Percentiles rank a stretch among this genome's conserved stretches.
phyloP scores from a whole-genome alignment of 1,140 invertebrate species.

The Argopecten irradians region DNA sequence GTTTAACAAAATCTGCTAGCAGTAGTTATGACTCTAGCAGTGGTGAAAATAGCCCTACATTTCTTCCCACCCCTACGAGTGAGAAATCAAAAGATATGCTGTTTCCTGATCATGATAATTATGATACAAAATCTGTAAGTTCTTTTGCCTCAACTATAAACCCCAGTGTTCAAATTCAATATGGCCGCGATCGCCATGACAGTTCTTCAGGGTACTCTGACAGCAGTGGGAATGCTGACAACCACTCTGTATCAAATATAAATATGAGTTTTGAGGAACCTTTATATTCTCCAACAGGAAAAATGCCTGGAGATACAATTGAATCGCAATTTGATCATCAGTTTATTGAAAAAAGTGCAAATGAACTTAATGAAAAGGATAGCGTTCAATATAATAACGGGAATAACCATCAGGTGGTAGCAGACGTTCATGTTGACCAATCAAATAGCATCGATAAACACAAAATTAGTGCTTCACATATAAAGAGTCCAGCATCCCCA shows the following conservation, averaged over 20 bases:
- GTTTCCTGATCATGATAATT: slow-evolving; percentile 41
- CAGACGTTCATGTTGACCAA: slow-evolving; percentile 28
- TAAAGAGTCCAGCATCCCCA: slow-evolving; percentile 10
- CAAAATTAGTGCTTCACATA: not conserved
- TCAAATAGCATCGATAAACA: slow-evolving; percentile 31
- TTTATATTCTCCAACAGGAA: slow-evolving; percentile 58
- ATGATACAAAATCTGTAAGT: slow-evolving; percentile 35
- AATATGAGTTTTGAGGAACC: slow-evolving; percentile 74
- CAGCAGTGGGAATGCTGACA: slow-evolving; percentile 55
- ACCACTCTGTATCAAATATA: slow-evolving; percentile 52
- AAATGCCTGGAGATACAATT: slow-evolving; percentile 14
- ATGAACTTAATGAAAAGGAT: slow-evolving; percentile 16
- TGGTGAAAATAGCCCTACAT: slow-evolving; percentile 39
- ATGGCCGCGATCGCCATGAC: slow-evolving; percentile 44
- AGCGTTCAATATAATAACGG: not conserved
- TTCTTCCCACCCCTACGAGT: slow-evolving; percentile 38
- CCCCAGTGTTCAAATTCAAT: slow-evolving; percentile 29
- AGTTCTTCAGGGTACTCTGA: slow-evolving; percentile 55
- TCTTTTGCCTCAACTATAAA: not conserved
- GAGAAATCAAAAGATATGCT: not conserved
- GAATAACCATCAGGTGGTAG: slow-evolving; percentile 31
- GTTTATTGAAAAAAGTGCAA: slow-evolving; percentile 24
- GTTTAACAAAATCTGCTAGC: slow-evolving; percentile 58
- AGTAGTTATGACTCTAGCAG: slow-evolving; percentile 53
- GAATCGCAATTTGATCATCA: not conserved